Evolutionary conservation across 2,888 invertebrate genomes (phyloP).

Genomic region (Tupiocoris notatus): DNA sequence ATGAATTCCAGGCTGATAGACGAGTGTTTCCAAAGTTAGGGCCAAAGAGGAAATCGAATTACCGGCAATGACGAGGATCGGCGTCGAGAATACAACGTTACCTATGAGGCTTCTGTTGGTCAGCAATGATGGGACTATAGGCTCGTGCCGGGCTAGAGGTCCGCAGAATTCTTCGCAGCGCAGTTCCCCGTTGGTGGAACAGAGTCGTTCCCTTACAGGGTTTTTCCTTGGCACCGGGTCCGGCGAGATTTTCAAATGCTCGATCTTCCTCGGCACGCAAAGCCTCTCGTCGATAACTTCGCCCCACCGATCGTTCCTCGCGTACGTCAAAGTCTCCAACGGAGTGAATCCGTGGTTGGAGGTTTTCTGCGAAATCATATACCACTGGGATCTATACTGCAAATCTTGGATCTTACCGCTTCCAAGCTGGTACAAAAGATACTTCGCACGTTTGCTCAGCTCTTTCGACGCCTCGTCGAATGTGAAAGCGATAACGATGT

Average conservation of each 20-base stretch:
- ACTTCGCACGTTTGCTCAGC: slow-evolving; percentile 57
- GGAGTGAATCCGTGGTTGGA: slow-evolving; percentile 57
- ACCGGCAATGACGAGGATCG: slow-evolving; percentile 51
- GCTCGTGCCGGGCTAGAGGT: slow-evolving; percentile 47
- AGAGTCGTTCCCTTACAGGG: slow-evolving; percentile 54
- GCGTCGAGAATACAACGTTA: slow-evolving; percentile 51
- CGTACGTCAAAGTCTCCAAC: slow-evolving; percentile 54
- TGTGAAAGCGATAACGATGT: slow-evolving; percentile 58
- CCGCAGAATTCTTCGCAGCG: slow-evolving; percentile 48
- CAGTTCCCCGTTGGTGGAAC: slow-evolving; percentile 50
- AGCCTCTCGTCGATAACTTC: slow-evolving; percentile 54
- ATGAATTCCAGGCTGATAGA: slow-evolving; percentile 58
- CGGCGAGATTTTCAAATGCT: slow-evolving; percentile 52
- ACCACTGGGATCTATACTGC: slow-evolving; percentile 58
- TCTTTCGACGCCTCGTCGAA: slow-evolving; percentile 60
- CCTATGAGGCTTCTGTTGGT: slow-evolving; percentile 51
- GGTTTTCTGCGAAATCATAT: slow-evolving; percentile 58
- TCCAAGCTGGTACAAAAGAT: slow-evolving; percentile 57
- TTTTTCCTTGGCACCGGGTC: slow-evolving; percentile 55
- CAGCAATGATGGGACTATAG: slow-evolving; percentile 50
- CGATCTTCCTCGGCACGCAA: slow-evolving; percentile 56
- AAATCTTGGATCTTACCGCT: slow-evolving; percentile 59
- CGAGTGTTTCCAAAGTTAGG: slow-evolving; percentile 53
- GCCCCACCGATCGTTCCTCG: slow-evolving; percentile 52
- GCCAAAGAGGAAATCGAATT: slow-evolving; percentile 45